These are phyloP conservation scores for Epicauta chinensis DNA, from an alignment of 1,140 invertebrate genomes.

Conservation along the genomic window DNA sequence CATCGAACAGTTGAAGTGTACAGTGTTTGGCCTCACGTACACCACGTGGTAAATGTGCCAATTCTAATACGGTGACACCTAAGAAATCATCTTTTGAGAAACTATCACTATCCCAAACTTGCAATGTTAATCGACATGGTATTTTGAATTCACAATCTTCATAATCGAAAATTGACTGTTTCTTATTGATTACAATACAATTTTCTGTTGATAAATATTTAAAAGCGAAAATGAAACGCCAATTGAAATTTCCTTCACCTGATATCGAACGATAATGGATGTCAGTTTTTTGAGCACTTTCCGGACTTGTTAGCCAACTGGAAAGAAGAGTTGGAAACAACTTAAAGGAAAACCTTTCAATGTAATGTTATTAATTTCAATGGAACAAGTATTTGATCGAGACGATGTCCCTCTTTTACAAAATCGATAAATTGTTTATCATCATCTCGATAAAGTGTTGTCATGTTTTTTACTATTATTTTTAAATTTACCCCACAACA, in stretches of 20 bases:
- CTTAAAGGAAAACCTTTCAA: conserved; percentile 6
- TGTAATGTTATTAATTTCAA: neutral
- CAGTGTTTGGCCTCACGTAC: conserved; percentile 51
- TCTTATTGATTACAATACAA: conserved; percentile 56
- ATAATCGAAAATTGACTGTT: conserved; percentile 54
- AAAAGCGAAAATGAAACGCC: conserved; percentile 82
- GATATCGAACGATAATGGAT: conserved; percentile 72
- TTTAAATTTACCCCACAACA: conserved; percentile 64
- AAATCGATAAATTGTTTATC: too few species aligned
- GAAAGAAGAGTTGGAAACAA: conserved; percentile 16
- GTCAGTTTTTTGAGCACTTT: conserved; percentile 72
- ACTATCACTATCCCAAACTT: conserved; percentile 73
- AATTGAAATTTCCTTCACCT: conserved; percentile 85
- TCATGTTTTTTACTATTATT: neutral
- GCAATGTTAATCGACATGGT: conserved; percentile 57
- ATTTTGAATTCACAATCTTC: conserved; percentile 62
- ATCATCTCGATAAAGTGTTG: too few species aligned
- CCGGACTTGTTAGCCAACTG: conserved; percentile 68
- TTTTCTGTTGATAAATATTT: conserved; percentile 72
- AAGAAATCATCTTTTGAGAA: conserved; percentile 74
- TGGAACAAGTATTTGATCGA: neutral
- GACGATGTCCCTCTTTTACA: too few species aligned
- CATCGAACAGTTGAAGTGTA: conserved; percentile 53
- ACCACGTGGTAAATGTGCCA: conserved; percentile 42
- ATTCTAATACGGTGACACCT: conserved; percentile 48